Conservation (phyloP, 2,797 vertebrate genomes). For the Dicrostonyx torquatus region DNA sequence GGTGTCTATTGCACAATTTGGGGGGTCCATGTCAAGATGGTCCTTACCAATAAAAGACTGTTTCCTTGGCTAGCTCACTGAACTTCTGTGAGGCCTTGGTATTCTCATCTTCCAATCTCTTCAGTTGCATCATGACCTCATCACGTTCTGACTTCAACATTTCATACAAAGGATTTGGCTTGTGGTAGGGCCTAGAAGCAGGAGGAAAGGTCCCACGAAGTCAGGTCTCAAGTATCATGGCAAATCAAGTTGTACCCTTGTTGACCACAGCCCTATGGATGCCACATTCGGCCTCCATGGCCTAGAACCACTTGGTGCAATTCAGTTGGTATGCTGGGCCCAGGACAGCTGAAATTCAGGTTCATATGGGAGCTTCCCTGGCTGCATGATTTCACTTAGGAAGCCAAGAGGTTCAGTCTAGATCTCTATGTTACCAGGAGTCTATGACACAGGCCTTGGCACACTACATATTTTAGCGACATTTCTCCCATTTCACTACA, state of each 20-base stretch:
- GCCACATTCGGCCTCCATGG: background rate
- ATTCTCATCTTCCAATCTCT: slow-evolving; percentile 95
- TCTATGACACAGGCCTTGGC: background rate
- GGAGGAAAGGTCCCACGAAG: slow-evolving; percentile 14
- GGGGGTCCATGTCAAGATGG: background rate
- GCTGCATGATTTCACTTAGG: background rate
- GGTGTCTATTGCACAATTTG: rapidly evolving
- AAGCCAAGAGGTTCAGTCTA: background rate
- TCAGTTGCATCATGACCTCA: slow-evolving; percentile 96
- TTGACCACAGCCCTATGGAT: background rate
- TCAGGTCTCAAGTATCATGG: no score
- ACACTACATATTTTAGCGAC: background rate
- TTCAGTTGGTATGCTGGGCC: background rate
- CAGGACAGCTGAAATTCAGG: background rate
- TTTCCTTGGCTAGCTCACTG: slow-evolving; percentile 93
- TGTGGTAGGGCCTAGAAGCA: slow-evolving; percentile 90
- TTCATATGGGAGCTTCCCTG: background rate
- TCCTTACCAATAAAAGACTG: slow-evolving; percentile 97
- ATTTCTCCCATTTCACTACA: background rate
- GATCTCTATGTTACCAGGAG: background rate
- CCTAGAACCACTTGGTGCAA: no score
- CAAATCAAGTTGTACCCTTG: background rate
- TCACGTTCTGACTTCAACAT: slow-evolving; percentile 96
- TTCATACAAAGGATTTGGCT: slow-evolving; percentile 95
- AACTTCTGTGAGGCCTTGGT: slow-evolving; percentile 95